Evolutionary conservation across 2,797 vertebrate genomes (phyloP).

Genomic region (Channallabes apus): DNA sequence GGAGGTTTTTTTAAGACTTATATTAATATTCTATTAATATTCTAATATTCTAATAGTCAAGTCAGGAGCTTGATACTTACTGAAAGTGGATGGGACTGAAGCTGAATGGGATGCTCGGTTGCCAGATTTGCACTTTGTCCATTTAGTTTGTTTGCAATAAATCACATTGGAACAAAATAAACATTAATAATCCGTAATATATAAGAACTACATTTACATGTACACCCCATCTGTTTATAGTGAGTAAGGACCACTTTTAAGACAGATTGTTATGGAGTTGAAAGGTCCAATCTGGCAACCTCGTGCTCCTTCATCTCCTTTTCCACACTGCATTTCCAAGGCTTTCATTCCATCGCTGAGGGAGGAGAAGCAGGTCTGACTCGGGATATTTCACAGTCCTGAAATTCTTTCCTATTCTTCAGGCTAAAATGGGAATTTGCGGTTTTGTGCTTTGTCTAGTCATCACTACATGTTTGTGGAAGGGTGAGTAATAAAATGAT

Average conservation of each 20-base stretch:
- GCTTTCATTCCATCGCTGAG: neutral
- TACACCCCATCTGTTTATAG: too few species aligned
- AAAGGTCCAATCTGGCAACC: constrained; percentile 12
- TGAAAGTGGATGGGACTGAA: neutral
- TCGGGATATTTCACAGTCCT: neutral
- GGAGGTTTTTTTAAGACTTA: neutral
- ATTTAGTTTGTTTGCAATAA: neutral
- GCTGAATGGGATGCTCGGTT: neutral
- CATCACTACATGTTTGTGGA: constrained; percentile 57
- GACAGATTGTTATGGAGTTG: neutral
- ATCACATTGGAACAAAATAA: too few species aligned
- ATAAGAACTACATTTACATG: accelerated
- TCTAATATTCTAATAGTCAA: neutral
- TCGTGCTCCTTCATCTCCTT: neutral
- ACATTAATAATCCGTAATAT: neutral
- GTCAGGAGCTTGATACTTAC: neutral
- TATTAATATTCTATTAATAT: too few species aligned
- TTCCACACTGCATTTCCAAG: neutral
- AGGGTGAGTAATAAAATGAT: constrained; percentile 60
- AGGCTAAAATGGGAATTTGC: constrained; percentile 56
- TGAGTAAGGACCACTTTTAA: neutral
- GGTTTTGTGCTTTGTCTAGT: constrained; percentile 58
- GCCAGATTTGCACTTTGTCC: neutral
- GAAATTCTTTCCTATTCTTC: neutral
- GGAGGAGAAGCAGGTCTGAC: neutral